Evolutionary conservation across 2,888 invertebrate species (phyloP).

Genomic region (Calameuta filiformis): DNA sequence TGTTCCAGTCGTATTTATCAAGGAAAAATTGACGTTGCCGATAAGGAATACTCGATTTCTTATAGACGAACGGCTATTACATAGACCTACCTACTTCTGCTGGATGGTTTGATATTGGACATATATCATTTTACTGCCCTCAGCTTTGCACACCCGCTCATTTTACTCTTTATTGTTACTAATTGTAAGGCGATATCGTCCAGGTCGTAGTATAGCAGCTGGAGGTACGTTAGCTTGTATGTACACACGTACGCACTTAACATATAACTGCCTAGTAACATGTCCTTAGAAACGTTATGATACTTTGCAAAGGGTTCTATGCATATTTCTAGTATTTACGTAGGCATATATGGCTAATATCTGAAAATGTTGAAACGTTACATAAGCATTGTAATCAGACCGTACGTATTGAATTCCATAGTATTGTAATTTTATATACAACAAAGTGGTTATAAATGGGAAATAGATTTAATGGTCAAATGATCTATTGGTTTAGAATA

Average conservation of each 20-base stretch:
- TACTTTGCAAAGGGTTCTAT: neutral
- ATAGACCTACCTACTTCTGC: neutral
- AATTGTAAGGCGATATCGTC: conserved; percentile 45
- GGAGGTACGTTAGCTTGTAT: neutral
- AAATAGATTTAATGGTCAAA: neutral
- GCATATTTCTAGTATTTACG: neutral
- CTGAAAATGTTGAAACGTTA: neutral
- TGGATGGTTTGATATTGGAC: neutral
- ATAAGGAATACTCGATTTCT: neutral
- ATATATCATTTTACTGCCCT: neutral
- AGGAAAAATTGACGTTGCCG: neutral
- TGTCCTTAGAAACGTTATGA: neutral
- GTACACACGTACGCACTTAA: neutral
- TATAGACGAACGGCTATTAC: neutral
- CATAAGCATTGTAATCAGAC: neutral
- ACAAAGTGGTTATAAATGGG: neutral
- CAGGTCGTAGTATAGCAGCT: neutral
- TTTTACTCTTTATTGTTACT: conserved; percentile 40
- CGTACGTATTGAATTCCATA: neutral
- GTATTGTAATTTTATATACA: neutral
- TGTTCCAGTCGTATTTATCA: neutral
- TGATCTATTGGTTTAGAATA: neutral
- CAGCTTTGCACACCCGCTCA: neutral
- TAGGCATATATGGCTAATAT: no score
- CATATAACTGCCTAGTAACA: neutral